phyloP scores from a whole-genome alignment of 2,797 vertebrate genomes.

The Micromesistius poutassou region DNA sequence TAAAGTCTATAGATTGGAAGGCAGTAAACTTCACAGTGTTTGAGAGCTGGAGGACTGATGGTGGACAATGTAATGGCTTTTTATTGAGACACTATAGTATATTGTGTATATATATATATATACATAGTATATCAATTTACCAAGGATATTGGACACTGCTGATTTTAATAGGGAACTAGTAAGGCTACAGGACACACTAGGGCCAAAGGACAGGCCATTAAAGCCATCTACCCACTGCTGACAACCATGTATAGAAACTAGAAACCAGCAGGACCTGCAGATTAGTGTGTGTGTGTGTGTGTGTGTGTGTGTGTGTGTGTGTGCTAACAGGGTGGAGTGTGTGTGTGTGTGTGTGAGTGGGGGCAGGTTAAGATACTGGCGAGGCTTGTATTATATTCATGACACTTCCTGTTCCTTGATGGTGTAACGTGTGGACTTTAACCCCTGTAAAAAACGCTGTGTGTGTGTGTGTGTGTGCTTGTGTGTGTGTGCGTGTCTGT shows the following conservation, averaged over 20 bases:
- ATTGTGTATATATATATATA: too few relatives aligned
- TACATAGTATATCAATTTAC: background rate
- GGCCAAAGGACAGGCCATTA: too few relatives aligned
- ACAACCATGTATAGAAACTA: conserved; percentile 51
- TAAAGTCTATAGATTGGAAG: background rate
- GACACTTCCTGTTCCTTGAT: conserved; percentile 51
- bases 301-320: conserved; percentile 31
- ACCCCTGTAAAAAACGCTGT: conserved; percentile 44
- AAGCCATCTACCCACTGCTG: background rate
- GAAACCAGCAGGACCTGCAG: conserved; percentile 68
- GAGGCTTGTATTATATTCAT: conserved; percentile 39
- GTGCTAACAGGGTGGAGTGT: conserved; percentile 45
- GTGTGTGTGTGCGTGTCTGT: conserved; percentile 10
- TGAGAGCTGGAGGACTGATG: too few relatives aligned
- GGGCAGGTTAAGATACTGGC: conserved; percentile 48
- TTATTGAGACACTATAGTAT: too few relatives aligned
- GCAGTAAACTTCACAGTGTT: background rate
- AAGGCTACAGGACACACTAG: background rate
- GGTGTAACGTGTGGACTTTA: conserved; percentile 65
- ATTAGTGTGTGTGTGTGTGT: conserved; percentile 47
- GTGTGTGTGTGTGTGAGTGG: conserved; percentile 32
- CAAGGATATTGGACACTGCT: background rate
- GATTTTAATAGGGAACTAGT: background rate
- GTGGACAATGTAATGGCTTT: too few relatives aligned
- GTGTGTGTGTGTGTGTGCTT: conserved; percentile 20